phyloP scores from a whole-genome alignment of 2,888 invertebrate species.

The Synanthedon myopaeformis region DNA sequence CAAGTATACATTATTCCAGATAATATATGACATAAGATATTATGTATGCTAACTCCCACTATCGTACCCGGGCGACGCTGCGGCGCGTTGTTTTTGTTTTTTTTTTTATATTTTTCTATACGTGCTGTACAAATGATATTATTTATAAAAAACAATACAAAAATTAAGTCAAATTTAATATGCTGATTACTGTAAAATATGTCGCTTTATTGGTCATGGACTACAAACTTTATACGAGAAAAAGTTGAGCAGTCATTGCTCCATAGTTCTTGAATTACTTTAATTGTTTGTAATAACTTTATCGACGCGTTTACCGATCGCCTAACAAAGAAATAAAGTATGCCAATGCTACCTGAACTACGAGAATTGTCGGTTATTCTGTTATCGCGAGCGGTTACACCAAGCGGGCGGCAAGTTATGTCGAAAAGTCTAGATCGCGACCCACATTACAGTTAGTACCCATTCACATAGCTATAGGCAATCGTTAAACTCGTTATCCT shows the following conservation, averaged over 20 bases:
- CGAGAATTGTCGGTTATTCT: slow-evolving; percentile 30
- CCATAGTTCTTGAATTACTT: slow-evolving; percentile 4
- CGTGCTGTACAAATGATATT: too few species aligned
- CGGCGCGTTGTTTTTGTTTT: too few species aligned
- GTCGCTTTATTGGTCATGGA: background rate
- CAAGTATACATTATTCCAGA: too few species aligned
- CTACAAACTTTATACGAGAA: background rate
- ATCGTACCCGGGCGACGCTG: too few species aligned
- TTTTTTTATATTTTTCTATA: too few species aligned
- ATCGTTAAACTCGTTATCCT: too few species aligned
- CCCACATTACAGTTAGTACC: slow-evolving; percentile 32
- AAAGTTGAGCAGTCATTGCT: slow-evolving; percentile 2
- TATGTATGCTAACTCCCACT: too few species aligned
- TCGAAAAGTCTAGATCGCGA: slow-evolving; percentile 46
- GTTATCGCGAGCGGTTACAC: slow-evolving; percentile 20
- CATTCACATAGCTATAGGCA: too few species aligned
- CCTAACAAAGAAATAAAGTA: slow-evolving; percentile 14
- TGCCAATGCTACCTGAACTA: slow-evolving; percentile 43
- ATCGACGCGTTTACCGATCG: slow-evolving; percentile 1
- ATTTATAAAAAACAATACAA: too few species aligned
- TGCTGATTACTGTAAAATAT: background rate
- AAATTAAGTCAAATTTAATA: background rate
- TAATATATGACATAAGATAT: too few species aligned
- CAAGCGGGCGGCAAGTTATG: slow-evolving; percentile 22
- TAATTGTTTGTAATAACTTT: background rate